These are phyloP conservation scores for Arizona elegans DNA, from an alignment of 2,113 vertebrate species.

Conservation along the genomic window DNA sequence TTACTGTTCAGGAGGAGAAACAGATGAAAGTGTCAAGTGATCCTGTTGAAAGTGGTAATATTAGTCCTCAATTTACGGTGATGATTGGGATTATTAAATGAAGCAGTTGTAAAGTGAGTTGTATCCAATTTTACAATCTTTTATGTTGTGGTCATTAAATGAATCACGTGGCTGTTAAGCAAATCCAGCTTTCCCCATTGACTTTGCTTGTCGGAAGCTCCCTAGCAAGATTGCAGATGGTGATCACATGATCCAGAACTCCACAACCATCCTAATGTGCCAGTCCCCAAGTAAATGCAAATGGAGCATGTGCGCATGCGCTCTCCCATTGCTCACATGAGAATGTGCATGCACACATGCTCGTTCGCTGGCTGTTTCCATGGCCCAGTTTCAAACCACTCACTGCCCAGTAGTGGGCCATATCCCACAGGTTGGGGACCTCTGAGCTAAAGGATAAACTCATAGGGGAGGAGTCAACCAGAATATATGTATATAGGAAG, in stretches of 20 bases:
- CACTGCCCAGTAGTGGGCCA: too few species aligned
- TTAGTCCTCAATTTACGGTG: neutral
- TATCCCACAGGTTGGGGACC: too few species aligned
- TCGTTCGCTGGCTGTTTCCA: too few species aligned
- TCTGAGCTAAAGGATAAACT: neutral
- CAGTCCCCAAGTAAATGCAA: neutral
- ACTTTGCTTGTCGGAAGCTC: neutral
- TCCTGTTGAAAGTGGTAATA: neutral
- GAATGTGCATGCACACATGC: too few species aligned
- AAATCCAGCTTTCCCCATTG: neutral
- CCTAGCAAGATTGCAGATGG: neutral
- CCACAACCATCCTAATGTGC: neutral
- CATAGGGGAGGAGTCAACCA: neutral
- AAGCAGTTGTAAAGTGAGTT: neutral
- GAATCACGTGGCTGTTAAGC: neutral
- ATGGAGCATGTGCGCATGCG: too few species aligned
- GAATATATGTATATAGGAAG: neutral
- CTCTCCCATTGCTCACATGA: too few species aligned
- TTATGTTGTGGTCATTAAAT: neutral
- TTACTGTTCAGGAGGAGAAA: neutral
- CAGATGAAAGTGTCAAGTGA: neutral
- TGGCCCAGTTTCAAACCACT: too few species aligned
- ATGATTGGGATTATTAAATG: neutral
- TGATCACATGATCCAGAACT: neutral
- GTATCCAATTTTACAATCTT: neutral